A percentile compares a stretch with the other conserved stretches of the same genome.
Evolutionary conservation across 2,888 invertebrate genomes (phyloP).

Genomic region (Pandemis heparana): DNA sequence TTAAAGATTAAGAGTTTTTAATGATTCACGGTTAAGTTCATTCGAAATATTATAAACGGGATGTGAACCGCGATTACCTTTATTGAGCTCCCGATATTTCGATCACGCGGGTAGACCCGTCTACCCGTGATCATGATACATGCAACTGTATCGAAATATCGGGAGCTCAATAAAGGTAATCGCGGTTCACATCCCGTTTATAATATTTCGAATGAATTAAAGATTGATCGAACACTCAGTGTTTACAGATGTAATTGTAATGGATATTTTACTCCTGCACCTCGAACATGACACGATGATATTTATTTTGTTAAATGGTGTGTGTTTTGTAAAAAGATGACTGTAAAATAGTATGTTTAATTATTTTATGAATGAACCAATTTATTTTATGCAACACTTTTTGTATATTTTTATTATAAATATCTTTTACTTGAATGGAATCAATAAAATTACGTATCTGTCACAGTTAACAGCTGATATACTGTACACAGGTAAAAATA

Average conservation of each 20-base stretch:
- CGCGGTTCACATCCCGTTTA: too few relatives aligned
- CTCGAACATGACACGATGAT: neutral
- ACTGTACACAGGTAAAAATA: neutral
- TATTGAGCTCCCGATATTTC: too few relatives aligned
- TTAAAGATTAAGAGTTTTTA: neutral
- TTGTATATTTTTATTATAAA: constrained; percentile 10
- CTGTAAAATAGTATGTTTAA: neutral
- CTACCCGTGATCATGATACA: too few relatives aligned
- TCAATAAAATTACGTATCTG: neutral
- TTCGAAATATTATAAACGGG: too few relatives aligned
- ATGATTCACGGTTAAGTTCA: too few relatives aligned
- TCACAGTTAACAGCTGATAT: neutral
- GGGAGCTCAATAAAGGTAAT: too few relatives aligned
- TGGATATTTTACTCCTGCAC: neutral
- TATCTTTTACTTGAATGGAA: constrained; percentile 26
- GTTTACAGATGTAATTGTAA: neutral
- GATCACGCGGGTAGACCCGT: too few relatives aligned
- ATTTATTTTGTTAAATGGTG: neutral
- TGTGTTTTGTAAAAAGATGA: neutral
- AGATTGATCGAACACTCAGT: neutral
- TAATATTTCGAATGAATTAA: neutral
- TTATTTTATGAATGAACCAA: constrained; percentile 3
- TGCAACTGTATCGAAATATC: too few relatives aligned
- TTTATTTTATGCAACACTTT: constrained; percentile 21
- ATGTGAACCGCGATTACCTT: too few relatives aligned